Conservation (phyloP, 2,797 vertebrate genomes). For the Danio jaintianensis region DNA sequence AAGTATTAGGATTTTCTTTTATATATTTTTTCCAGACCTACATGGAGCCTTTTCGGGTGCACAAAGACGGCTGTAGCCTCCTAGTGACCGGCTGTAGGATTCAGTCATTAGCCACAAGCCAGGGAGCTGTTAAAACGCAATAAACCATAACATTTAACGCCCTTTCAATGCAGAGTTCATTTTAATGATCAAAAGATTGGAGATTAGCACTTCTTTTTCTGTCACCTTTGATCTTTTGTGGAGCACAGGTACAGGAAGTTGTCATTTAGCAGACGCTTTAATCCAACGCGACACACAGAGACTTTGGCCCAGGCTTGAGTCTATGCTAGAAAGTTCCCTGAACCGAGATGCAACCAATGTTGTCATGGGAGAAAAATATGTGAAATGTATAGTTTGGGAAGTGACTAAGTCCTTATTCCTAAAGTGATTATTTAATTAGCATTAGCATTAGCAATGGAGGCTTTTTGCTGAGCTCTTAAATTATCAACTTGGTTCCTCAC, state of each 20-base stretch:
- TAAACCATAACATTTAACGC: constrained; percentile 37
- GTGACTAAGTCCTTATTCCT: no score
- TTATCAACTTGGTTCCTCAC: no score
- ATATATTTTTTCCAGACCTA: constrained; percentile 37
- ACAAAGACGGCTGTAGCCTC: constrained; percentile 43
- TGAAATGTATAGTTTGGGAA: no score
- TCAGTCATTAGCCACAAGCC: constrained; percentile 52
- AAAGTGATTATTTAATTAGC: no score
- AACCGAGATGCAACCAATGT: no score
- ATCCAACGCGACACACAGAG: not conserved
- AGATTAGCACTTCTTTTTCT: constrained; percentile 20
- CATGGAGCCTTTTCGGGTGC: constrained; percentile 46
- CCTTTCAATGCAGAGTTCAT: constrained; percentile 36
- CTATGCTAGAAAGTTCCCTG: no score
- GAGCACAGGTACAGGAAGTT: not conserved
- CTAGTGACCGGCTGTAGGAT: constrained; percentile 26
- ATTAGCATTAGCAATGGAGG: no score
- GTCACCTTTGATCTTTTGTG: constrained; percentile 19
- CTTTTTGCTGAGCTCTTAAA: no score
- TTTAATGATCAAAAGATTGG: constrained; percentile 37
- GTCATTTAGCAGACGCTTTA: not conserved
- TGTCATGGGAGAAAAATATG: no score
- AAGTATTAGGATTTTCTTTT: constrained; percentile 56
- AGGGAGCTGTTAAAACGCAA: constrained; percentile 28
- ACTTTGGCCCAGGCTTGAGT: not conserved